Base-by-base conservation (phyloP, 2,888 invertebrate genomes). In the Melipona beecheii region DNA sequence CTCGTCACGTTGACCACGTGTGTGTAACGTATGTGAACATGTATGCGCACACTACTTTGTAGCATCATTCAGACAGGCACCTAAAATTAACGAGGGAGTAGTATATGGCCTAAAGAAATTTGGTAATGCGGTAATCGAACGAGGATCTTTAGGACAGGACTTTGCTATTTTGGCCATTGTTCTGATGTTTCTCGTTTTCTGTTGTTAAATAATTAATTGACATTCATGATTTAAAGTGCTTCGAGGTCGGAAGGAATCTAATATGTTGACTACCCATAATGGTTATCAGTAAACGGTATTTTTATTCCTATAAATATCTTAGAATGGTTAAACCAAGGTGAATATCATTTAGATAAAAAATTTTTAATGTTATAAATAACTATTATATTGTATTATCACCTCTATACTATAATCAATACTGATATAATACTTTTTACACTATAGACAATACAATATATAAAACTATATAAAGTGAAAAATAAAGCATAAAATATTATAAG, bases 71-170 rank as follows among this genome's bases (percentile, higher is more conserved):
- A 86, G 81, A 72, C 81, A 81, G 84, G 21, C 70, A 82, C 81
- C 91, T 91, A 90, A 91, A 91, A 92, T 91, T 91, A 92, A 88
- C 91, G 89, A 89, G 89, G 88, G 87, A 82, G 84, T 86, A 78
- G 84, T 86, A 78, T 86, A 84, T 80, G 78, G 79, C 84, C 76
- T 82, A 79, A 86, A 85, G 85, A 86, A 89, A 89, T 88, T 86
- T 89, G 89, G 87, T 85, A 89, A 81, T 87, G 81, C 87, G 81
- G 60, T 56, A 76, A 86, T 86, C 83, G 86, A 66, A 27, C 11
- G 21, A 68, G 78, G 64, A 15, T 78, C 70, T 66, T 60, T 66
- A 36, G 68, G 24, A 54, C 43, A 54, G 31, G 36, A 50, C 24
- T 19, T 64, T 36, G n/a, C 6, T n/a, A 68, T 56, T 36, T 31